Evolutionary conservation across 1,140 invertebrate species (phyloP).

Genomic region (Cherax quadricarinatus): DNA sequence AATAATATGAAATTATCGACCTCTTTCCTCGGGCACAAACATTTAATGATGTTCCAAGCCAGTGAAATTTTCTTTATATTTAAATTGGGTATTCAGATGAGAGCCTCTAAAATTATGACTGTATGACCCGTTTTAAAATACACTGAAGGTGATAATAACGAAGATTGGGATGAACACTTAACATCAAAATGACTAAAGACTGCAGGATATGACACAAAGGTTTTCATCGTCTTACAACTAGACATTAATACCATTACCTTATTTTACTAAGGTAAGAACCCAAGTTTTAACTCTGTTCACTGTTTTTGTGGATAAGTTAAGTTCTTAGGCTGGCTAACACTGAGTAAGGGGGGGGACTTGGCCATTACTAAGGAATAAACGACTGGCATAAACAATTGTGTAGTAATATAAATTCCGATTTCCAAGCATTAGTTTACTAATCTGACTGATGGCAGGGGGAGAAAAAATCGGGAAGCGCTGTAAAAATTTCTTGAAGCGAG

Average conservation of each 20-base stretch:
- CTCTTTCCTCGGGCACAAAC: too few species aligned
- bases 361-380: background rate
- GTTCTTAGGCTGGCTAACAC: constrained; percentile 7
- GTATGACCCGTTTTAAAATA: background rate
- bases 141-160: background rate
- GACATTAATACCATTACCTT: background rate
- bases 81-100: background rate
- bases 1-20: too few species aligned
- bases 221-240: constrained; percentile 4
- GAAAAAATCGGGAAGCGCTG: background rate
- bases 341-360: background rate
- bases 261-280: constrained; percentile 11
- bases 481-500: background rate
- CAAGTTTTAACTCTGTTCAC: constrained; percentile 10
- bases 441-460: background rate
- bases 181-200: constrained; percentile 21
- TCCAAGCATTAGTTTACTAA: background rate
- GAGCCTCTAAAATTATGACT: background rate
- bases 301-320: constrained; percentile 6
- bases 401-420: background rate
- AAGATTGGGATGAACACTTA: background rate
- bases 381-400: background rate
- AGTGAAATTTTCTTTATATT: too few species aligned
- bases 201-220: constrained; percentile 7
- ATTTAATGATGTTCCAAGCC: too few species aligned